A percentile compares a stretch with the other conserved stretches of the same genome.
phyloP scores from a whole-genome alignment of 2,797 vertebrate species.

The Acanthurus tractus region DNA sequence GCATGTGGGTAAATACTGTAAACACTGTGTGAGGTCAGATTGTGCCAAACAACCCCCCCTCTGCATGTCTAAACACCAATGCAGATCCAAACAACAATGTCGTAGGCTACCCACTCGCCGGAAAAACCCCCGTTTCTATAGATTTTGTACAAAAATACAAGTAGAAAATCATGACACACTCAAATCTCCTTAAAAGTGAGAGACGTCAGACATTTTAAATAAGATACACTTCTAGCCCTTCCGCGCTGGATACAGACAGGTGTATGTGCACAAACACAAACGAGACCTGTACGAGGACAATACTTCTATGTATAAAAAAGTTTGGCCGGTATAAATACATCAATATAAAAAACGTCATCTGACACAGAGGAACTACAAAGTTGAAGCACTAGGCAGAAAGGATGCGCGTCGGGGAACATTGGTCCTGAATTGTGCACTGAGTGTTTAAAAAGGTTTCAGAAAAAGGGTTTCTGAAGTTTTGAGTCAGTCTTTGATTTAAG shows the following conservation, averaged over 20 bases:
- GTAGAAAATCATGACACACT: conserved; percentile 99
- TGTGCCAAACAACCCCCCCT: conserved; percentile 92
- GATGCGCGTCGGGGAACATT: conserved; percentile 90
- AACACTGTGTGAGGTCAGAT: conserved; percentile 98
- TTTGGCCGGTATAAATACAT: conserved; percentile 99
- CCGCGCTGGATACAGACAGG: conserved; percentile 97
- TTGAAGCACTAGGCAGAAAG: conserved; percentile 85
- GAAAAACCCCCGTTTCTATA: conserved; percentile 93
- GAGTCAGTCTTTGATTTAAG: conserved; percentile 91
- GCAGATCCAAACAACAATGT: conserved; percentile 96
- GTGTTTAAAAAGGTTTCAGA: conserved; percentile 92
- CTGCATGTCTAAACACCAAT: conserved; percentile 89
- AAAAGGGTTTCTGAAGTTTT: conserved; percentile 82
- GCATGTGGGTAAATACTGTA: conserved; percentile 99
- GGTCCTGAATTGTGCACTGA: conserved; percentile 97
- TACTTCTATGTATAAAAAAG: conserved; percentile 88
- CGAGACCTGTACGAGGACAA: conserved; percentile 90
- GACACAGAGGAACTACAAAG: conserved; percentile 93
- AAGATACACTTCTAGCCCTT: conserved; percentile 99
- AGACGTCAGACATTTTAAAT: conserved; percentile 97
- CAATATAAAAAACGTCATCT: conserved; percentile 96
- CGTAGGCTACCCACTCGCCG: conserved; percentile 88
- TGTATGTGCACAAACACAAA: conserved; percentile 89
- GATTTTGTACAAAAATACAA: conserved; percentile 99
- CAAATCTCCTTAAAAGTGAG: conserved; percentile 96